Evolutionary conservation across 2,113 vertebrate species (phyloP), one percentile per base, ranked within the genome.

Genomic region (Melozone crissalis): DNA sequence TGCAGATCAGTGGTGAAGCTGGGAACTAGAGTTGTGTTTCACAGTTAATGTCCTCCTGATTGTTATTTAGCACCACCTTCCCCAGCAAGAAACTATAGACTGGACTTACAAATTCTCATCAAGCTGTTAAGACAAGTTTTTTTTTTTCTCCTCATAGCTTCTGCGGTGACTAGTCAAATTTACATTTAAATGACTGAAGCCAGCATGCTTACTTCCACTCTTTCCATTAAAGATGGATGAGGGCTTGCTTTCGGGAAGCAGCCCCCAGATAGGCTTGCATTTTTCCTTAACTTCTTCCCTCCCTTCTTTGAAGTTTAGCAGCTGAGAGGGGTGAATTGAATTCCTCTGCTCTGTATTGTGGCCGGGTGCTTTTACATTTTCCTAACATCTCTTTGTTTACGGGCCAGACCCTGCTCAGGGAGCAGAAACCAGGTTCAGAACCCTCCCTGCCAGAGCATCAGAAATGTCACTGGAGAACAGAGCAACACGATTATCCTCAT

Each of bases 381-480:
- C 66, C 61, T 77, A 68, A 23, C 12, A 18, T 44, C 21, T 19
- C n/a, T 69, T 49, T 87, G 51, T 96, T 96, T 91, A 41, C 2
- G 15, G 65, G 35, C 7, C 66, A 74, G 55, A 23, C 65, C 28
- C 65, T 59, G 68, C 57, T 85, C n/a, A 54, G 68, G 61, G 58
- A 91, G 24, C 55, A 90, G 62, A 94, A 95, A 37, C 43, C 13
- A 17, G 2, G 2, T 68, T 81, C 65, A 66, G 72, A 93, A 81
- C 74, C n/a, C 35, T 88, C 20, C 2, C 24, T 55, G 62, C 33
- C 33, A 52, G 31, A 91, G 84, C 51, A 49, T 82, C 55, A 65
- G 88, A 89, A 97, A 92, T 95, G 89, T 84, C 95, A 94, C 81
- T 68, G 58, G 93, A 90, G 88, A 96, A 79, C 68, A 84, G 81